Percentiles rank a stretch among this genome's conserved stretches.
These are phyloP conservation scores for Cremastinae sp. DNA, from an alignment of 2,888 invertebrate genomes.

Conservation along the genomic window DNA sequence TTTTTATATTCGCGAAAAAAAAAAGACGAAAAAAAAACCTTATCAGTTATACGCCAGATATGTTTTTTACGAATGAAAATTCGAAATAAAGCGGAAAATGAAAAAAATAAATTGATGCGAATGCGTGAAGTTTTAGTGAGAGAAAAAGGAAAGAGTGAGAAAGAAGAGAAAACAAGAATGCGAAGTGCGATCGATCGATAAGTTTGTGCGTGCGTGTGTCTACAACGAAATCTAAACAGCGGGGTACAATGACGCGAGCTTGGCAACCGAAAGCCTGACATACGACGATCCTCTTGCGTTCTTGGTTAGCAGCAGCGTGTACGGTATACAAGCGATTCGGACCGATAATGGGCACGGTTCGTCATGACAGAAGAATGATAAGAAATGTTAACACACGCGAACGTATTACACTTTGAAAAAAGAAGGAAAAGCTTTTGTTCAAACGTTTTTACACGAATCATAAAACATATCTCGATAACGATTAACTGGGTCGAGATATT, in stretches of 20 bases:
- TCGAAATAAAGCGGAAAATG: too few species aligned
- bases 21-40: too few species aligned
- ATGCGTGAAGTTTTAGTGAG: neutral
- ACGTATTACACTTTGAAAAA: neutral
- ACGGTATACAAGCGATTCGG: constrained; percentile 16
- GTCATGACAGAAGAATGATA: constrained; percentile 23
- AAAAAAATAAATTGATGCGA: too few species aligned
- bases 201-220: neutral
- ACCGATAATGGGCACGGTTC: constrained; percentile 15
- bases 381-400: neutral
- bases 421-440: neutral
- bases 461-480: too few species aligned
- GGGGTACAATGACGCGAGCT: constrained; percentile 31
- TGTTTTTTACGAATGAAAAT: too few species aligned
- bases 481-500: too few species aligned
- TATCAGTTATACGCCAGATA: too few species aligned
- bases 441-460: neutral
- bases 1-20: too few species aligned
- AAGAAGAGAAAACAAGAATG: neutral
- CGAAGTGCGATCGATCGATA: constrained; percentile 37
- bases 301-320: constrained; percentile 15
- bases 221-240: constrained; percentile 26
- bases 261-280: constrained; percentile 11
- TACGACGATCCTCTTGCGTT: constrained; percentile 48
- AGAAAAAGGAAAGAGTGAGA: neutral